phyloP scores from a whole-genome alignment of 2,797 vertebrate species.

The Geotria australis region DNA sequence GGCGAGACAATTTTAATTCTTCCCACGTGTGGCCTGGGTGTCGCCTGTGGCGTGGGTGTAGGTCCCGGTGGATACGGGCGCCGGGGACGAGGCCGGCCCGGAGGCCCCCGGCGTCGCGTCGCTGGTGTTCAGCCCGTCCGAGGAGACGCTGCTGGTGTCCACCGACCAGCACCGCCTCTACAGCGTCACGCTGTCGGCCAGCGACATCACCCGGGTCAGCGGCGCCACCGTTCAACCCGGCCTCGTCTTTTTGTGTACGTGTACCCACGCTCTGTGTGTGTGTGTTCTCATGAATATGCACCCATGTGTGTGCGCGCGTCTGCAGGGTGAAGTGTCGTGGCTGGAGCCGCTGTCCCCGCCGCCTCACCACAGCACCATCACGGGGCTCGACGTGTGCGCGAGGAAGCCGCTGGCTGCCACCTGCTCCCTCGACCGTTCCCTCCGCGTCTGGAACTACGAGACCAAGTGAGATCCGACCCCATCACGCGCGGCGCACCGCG shows the following conservation, averaged over 20 bases:
- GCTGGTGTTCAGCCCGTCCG: constrained; percentile 56
- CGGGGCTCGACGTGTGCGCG: constrained; percentile 41
- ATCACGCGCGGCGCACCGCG: too few relatives aligned
- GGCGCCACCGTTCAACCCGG: neutral
- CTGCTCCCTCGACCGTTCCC: constrained; percentile 48
- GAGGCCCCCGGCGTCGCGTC: constrained; percentile 26
- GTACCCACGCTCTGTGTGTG: too few relatives aligned
- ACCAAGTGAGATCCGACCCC: constrained; percentile 26
- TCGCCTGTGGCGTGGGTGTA: constrained; percentile 5
- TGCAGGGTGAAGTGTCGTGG: constrained; percentile 21
- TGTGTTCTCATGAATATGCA: too few relatives aligned
- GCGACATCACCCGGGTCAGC: constrained; percentile 16
- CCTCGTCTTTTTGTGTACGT: too few relatives aligned
- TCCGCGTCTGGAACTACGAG: constrained; percentile 77
- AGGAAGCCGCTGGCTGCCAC: constrained; percentile 59
- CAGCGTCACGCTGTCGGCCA: constrained; percentile 24
- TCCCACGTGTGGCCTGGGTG: too few relatives aligned
- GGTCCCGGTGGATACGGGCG: constrained; percentile 31
- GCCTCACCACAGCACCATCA: constrained; percentile 41
- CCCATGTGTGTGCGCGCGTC: neutral
- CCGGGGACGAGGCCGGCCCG: constrained; percentile 14
- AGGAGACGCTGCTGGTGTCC: constrained; percentile 31
- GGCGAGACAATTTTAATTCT: too few relatives aligned
- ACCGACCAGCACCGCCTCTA: constrained; percentile 48
- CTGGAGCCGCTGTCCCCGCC: constrained; percentile 44